These are phyloP conservation scores for Argopecten irradians DNA, from an alignment of 1,140 invertebrate genomes.

Conservation along the genomic window DNA sequence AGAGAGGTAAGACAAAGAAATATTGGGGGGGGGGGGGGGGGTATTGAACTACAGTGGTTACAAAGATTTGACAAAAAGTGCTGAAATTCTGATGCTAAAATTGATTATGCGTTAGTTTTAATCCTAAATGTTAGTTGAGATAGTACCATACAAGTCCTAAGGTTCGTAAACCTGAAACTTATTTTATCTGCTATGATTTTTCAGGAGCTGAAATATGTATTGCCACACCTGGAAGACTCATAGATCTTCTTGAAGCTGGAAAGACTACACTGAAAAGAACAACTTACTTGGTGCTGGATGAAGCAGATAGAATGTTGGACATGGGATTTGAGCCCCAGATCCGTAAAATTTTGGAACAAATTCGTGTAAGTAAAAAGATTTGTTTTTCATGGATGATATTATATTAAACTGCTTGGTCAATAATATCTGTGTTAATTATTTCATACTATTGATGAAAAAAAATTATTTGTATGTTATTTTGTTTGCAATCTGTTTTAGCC, in stretches of 20 bases:
- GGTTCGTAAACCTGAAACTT: too few species aligned
- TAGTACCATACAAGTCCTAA: too few species aligned
- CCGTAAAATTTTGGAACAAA: conserved; percentile 96
- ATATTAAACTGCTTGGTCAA: too few species aligned
- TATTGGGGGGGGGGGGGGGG: too few species aligned
- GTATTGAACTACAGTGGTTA: not conserved
- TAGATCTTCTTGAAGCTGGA: conserved; percentile 95
- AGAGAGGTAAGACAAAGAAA: conserved; percentile 88
- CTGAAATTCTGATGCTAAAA: too few species aligned
- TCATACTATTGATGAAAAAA: too few species aligned
- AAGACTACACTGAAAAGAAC: conserved; percentile 92
- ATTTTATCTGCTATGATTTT: too few species aligned
- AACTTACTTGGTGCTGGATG: conserved; percentile 97
- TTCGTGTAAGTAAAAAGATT: conserved; percentile 81
- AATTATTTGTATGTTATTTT: not conserved
- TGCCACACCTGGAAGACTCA: conserved; percentile 93
- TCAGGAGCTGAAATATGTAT: conserved; percentile 79
- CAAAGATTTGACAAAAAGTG: too few species aligned
- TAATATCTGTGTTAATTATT: too few species aligned
- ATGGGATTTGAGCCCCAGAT: conserved; percentile 99
- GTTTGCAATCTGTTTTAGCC: conserved; percentile 79
- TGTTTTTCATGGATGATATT: too few species aligned
- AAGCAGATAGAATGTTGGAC: conserved; percentile 99
- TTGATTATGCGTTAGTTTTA: too few species aligned
- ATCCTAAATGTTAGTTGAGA: too few species aligned